phyloP scores from a whole-genome alignment of 2,113 vertebrate species.

The Elaphurus davidianus region DNA sequence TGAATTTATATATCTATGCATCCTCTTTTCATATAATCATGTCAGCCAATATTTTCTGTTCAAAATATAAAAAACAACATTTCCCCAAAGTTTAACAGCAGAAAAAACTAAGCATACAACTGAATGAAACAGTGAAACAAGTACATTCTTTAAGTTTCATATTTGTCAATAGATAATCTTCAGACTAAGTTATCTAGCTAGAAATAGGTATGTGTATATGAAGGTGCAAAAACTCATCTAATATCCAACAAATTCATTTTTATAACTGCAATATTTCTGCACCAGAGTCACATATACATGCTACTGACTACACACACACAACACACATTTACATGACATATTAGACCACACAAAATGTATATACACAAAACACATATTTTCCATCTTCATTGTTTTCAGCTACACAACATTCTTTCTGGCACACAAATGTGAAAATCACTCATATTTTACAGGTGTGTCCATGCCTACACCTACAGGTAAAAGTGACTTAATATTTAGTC shows the following conservation, averaged over 20 bases:
- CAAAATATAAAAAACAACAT: not conserved
- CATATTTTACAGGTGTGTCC: not conserved
- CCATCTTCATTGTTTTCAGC: not conserved
- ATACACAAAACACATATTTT: not conserved
- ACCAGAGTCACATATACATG: not conserved
- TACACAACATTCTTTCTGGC: not conserved
- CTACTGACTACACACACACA: not conserved
- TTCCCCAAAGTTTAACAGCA: not conserved
- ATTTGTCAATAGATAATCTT: not conserved
- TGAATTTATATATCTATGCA: not conserved
- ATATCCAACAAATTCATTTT: not conserved
- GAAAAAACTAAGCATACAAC: not conserved
- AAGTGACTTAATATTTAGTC: not conserved
- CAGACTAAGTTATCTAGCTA: not conserved
- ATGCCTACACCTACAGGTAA: not conserved
- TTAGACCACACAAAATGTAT: not conserved
- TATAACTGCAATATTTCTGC: not conserved
- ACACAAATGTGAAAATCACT: not conserved
- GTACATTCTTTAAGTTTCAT: not conserved
- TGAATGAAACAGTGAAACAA: slow-evolving; percentile 19
- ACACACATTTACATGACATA: not conserved
- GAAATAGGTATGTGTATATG: not conserved
- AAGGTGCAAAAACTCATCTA: not conserved
- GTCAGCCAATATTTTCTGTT: not conserved
- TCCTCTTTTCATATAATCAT: not conserved